These are phyloP conservation scores for Diogma glabrata DNA, from an alignment of 2,888 invertebrate species.

Conservation along the genomic window DNA sequence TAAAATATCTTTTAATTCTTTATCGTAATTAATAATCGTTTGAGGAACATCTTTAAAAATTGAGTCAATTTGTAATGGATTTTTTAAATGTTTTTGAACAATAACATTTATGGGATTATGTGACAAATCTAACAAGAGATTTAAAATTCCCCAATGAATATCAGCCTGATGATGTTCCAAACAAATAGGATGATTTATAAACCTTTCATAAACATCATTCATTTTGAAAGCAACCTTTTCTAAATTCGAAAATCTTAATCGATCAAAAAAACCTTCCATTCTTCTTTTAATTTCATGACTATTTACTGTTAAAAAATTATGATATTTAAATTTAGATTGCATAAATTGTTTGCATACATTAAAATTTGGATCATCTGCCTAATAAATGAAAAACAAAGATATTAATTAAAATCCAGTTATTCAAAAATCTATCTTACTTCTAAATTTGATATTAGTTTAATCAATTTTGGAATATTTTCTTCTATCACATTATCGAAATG, in stretches of 20 bases:
- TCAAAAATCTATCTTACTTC: neutral
- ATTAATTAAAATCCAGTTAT: neutral
- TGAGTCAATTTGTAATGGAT: constrained; percentile 27
- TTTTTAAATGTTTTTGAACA: constrained; percentile 22
- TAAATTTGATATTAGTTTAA: constrained; percentile 4
- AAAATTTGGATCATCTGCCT: constrained; percentile 35
- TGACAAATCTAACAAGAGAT: constrained; percentile 37
- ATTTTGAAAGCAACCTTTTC: constrained; percentile 36
- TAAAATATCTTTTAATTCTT: no score
- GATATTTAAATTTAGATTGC: constrained; percentile 36
- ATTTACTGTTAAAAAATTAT: constrained; percentile 37
- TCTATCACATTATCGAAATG: neutral
- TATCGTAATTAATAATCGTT: neutral
- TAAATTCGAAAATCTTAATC: constrained; percentile 38
- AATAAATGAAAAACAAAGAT: constrained; percentile 3
- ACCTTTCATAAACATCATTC: constrained; percentile 27
- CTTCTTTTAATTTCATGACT: constrained; percentile 36
- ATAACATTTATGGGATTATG: constrained; percentile 28
- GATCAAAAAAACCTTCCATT: constrained; percentile 36
- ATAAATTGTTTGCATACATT: constrained; percentile 34
- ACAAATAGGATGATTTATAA: constrained; percentile 27
- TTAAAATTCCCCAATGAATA: constrained; percentile 39
- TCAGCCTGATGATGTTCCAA: constrained; percentile 29
- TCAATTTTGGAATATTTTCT: constrained; percentile 6
- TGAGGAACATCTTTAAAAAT: neutral